These are phyloP conservation scores for Pseudocheirus occidentalis DNA, from an alignment of 2,797 vertebrate genomes.

Conservation along the genomic window DNA sequence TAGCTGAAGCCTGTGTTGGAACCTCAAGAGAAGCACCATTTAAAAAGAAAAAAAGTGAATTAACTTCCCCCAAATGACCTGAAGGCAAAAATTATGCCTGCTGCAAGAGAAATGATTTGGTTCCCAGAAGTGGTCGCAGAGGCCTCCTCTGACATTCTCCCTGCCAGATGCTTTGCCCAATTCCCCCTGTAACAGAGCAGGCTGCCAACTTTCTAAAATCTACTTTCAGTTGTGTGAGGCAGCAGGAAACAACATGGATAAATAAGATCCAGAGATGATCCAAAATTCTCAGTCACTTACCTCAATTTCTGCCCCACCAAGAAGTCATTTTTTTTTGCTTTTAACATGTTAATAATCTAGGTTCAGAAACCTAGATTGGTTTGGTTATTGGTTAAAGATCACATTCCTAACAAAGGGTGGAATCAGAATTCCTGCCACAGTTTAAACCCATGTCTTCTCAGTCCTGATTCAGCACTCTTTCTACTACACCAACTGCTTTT, in stretches of 20 bases:
- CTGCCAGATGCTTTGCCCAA: background rate
- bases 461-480: background rate
- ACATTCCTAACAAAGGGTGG: background rate
- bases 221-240: background rate
- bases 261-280: background rate
- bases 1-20: conserved; percentile 30
- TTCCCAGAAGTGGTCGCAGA: background rate
- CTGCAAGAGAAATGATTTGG: background rate
- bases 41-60: background rate
- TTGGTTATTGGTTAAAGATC: background rate
- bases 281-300: background rate
- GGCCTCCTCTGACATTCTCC: background rate
- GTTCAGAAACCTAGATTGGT: background rate
- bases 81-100: background rate
- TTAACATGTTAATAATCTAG: background rate
- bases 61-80: background rate
- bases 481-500: background rate
- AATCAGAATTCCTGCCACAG: background rate
- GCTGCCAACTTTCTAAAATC: background rate
- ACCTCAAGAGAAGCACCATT: background rate
- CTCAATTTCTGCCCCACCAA: background rate
- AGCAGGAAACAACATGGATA: background rate
- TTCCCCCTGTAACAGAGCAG: background rate
- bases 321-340: background rate
- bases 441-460: background rate